Evolutionary conservation across 2,888 invertebrate species (phyloP).

Genomic region (Eristalis intricaria): DNA sequence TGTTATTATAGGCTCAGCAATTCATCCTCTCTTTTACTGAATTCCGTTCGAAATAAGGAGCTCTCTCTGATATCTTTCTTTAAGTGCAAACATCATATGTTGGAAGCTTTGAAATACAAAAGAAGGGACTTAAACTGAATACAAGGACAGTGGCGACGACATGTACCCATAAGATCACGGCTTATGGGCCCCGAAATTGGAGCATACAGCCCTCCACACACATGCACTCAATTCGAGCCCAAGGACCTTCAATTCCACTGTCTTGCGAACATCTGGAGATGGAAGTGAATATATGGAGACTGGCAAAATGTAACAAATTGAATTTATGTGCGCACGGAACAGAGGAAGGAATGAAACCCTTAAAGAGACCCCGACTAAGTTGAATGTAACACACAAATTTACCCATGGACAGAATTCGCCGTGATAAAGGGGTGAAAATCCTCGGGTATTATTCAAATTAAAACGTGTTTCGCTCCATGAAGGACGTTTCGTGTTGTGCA

Average conservation of each 20-base stretch:
- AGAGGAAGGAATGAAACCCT: conserved; percentile 22
- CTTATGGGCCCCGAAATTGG: conserved; percentile 21
- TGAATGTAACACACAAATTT: conserved; percentile 19
- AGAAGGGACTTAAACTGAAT: not conserved
- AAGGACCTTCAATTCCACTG: not conserved
- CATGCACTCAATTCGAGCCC: not conserved
- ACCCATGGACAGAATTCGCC: not conserved
- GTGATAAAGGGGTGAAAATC: conserved; percentile 37
- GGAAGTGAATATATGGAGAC: not conserved
- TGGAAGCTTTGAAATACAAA: conserved; percentile 1
- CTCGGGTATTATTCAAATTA: conserved; percentile 62
- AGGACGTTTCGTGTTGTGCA: conserved; percentile 46
- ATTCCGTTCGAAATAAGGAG: conserved; percentile 6
- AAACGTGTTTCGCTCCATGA: conserved; percentile 52
- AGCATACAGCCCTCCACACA: not conserved
- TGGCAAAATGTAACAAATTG: conserved; percentile 46
- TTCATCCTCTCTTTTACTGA: conserved; percentile 3
- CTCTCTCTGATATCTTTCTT: not conserved
- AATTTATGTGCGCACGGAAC: conserved; percentile 52
- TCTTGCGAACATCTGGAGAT: not conserved
- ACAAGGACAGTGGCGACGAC: not conserved
- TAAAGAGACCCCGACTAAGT: conserved; percentile 38
- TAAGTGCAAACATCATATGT: not conserved
- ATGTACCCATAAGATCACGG: not conserved
- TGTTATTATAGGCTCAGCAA: not conserved